Evolutionary conservation across 2,888 invertebrate species (phyloP), one percentile per base, ranked within the genome.

Genomic region (Cerceris rybyensis): DNA sequence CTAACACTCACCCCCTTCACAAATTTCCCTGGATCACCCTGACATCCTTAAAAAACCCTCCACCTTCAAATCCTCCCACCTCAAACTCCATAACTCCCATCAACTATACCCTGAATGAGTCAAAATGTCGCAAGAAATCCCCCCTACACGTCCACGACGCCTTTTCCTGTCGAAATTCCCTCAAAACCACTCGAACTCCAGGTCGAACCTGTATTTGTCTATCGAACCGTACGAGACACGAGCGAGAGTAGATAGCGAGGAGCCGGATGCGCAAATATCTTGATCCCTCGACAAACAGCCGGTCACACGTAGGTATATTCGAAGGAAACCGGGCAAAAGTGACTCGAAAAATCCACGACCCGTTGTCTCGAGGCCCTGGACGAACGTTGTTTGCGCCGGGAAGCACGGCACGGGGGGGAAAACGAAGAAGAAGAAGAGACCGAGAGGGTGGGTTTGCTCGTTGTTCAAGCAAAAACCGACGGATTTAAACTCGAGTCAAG

Each of bases 401-500:
- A 42, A 59, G 64, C 16, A 43, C 46, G 46, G 66, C 13, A 41
- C 28, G 64, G 39, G 8, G 54, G 46, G 64, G n/a, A 43, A 16
- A 49, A n/a, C 42, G 58, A 68, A 39, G 65, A 70, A 55, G 58
- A 28, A 28, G 28, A 28, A 28, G 28, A 28, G 28, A 28, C 28
- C 28, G 28, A 28, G 28, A 28, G 28, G 28, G 28, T 28, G 70
- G 70, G 75, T 73, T 78, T 75, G 77, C 72, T 70, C 72, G 71
- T 78, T 82, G 77, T 80, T 72, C 77, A 73, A 83, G 82, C 81
- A 79, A 83, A 79, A 87, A 83, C 81, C 80, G 76, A 78, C 82
- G 87, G 87, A 89, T 89, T 89, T 86, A 86, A 87, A 87, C 87
- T 83, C 84, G 84, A 85, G 88, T 87, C 87, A 86, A 89, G 89